Base-by-base conservation (phyloP, 2,113 vertebrate genomes). In the Ancistrus triradiatus region DNA sequence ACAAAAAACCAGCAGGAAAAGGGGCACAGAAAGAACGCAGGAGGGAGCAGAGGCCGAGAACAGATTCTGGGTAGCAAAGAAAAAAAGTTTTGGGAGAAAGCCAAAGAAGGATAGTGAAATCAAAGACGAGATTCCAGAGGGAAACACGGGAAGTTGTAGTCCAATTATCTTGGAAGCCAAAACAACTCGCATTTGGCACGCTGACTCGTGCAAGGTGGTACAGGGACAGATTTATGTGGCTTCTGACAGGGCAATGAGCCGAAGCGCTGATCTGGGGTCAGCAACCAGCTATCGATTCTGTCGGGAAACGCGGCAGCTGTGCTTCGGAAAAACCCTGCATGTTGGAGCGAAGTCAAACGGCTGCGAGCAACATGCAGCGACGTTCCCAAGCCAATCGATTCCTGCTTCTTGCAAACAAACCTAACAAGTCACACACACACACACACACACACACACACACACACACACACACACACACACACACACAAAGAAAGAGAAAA, bases 341-440 rank as follows among this genome's bases (percentile, higher is more conserved):
- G 19, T 21, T 18, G 9, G 21, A 8, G 28, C 35, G 0, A 6
- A 59, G 22, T 47, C 57, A 21, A 21, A 59, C 15, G 2, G 7
- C 14, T 17, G 58, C 17, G 5, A 47, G 44, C 1, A 33, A 61
- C 59, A 61, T 37, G 44, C 44, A 21, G 28, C 11, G 10, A 17
- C 7, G 44, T 61, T 61, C 59, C 58, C 44, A 48, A 37, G 59
- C 27, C 44, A 48, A 50, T 58, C 19, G 22, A 66, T n/a, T n/a
- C n/a, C n/a, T 40, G 31, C 43, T 40, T 38, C 14, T 28, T 11
- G 14, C 44, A 57, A 38, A 49, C 17, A 42, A 11, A 9, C 35
- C n/a, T 35, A 59, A 44, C 33, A 27, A 48, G 42, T 38, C 61
- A 57, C 59, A 24, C 44, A 40, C n/a, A 35, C 33, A 22, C 22